Conservation (phyloP, 2,888 invertebrate species). For the Therioaphis trifolii region DNA sequence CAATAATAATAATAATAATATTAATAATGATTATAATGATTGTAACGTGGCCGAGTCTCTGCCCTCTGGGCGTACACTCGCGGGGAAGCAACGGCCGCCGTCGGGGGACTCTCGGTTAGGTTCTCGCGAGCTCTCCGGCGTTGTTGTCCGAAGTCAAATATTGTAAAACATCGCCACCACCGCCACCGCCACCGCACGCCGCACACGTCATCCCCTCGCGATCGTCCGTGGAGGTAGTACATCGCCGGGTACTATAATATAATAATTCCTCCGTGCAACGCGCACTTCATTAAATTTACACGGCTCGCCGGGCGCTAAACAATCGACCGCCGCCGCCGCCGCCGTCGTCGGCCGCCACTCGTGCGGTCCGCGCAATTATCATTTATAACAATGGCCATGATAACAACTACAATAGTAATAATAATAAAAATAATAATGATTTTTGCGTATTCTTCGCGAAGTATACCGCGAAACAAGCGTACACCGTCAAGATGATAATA, state of each 20-base stretch:
- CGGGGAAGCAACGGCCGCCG: background rate
- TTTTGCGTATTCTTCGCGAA: too few relatives aligned
- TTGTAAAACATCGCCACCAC: background rate
- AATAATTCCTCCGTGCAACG: conserved; percentile 23
- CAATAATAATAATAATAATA: too few relatives aligned
- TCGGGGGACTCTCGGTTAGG: background rate
- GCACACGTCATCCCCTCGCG: too few relatives aligned
- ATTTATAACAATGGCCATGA: too few relatives aligned
- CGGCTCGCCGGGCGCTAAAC: conserved; percentile 39
- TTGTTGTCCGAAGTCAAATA: conserved; percentile 39
- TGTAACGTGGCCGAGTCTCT: background rate
- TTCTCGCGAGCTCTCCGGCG: background rate
- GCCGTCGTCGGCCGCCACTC: background rate
- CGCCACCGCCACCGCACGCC: background rate
- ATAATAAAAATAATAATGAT: too few relatives aligned
- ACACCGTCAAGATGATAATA: too few relatives aligned
- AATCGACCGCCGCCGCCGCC: background rate
- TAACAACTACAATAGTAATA: too few relatives aligned
- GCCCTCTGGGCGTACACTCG: background rate
- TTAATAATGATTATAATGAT: too few relatives aligned
- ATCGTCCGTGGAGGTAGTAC: too few relatives aligned
- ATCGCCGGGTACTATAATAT: too few relatives aligned
- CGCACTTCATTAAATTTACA: conserved; percentile 57
- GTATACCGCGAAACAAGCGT: too few relatives aligned
- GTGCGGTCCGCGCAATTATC: too few relatives aligned